These are phyloP conservation scores for Trilocha varians DNA, from an alignment of 2,888 invertebrate genomes.

Conservation along the genomic window DNA sequence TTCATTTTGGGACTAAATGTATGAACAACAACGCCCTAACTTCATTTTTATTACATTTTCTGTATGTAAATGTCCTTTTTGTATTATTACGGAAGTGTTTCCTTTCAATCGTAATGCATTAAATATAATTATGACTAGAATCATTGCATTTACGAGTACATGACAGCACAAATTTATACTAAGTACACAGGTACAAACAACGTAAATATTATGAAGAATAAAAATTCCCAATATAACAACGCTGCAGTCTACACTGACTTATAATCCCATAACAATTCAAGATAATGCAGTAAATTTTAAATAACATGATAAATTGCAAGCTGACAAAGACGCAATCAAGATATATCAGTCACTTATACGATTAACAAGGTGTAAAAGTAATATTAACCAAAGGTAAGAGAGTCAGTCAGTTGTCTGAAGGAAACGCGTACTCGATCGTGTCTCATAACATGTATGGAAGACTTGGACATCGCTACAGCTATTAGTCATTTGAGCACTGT, in stretches of 20 bases:
- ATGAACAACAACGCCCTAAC: too few species aligned
- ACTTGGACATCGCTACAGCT: constrained; percentile 50
- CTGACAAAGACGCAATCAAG: constrained; percentile 29
- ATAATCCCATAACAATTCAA: constrained; percentile 34
- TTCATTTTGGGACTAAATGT: too few species aligned
- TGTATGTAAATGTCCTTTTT: too few species aligned
- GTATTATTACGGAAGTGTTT: constrained; percentile 25
- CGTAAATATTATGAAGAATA: constrained; percentile 13
- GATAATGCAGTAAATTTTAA: constrained; percentile 15
- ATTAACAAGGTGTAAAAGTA: constrained; percentile 35
- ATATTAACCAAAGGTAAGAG: constrained; percentile 15
- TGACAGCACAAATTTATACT: constrained; percentile 20
- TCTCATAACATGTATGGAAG: constrained; percentile 47
- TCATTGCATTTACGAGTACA: constrained; percentile 26
- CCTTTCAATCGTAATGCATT: constrained; percentile 21
- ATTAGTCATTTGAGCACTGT: constrained; percentile 69
- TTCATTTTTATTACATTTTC: too few species aligned
- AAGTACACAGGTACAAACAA: constrained; percentile 13
- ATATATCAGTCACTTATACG: constrained; percentile 32
- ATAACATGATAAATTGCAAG: constrained; percentile 30
- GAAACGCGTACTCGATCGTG: constrained; percentile 19
- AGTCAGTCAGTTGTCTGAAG: constrained; percentile 23
- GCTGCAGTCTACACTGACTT: constrained; percentile 15
- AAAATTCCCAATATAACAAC: constrained; percentile 12
- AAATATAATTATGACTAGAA: constrained; percentile 45